phyloP scores from a whole-genome alignment of 2,113 vertebrate genomes.

The Geococcyx californianus region DNA sequence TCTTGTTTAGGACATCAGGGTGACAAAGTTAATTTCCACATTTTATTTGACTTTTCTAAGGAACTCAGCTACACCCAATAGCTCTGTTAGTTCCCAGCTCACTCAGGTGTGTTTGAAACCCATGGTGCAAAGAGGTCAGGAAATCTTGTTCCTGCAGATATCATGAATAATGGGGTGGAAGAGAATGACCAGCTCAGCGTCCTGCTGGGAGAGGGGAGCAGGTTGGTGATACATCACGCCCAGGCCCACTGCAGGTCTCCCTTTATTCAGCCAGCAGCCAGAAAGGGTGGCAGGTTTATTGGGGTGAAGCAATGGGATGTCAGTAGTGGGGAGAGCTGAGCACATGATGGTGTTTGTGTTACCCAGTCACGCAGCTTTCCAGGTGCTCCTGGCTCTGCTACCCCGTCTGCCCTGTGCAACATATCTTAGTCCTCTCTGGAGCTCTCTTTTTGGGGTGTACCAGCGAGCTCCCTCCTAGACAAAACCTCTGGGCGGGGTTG shows the following conservation, averaged over 20 bases:
- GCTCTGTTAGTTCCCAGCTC: background rate
- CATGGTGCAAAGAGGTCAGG: background rate
- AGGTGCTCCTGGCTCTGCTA: background rate
- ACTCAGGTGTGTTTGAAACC: background rate
- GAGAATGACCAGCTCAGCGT: background rate
- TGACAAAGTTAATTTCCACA: background rate
- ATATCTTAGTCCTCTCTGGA: background rate
- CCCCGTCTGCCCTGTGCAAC: rapidly evolving
- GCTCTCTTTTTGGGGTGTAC: background rate
- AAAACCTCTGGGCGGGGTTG: background rate
- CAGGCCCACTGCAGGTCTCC: background rate
- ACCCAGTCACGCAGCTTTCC: background rate
- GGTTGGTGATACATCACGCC: background rate
- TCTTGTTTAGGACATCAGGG: background rate
- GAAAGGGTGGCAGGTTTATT: background rate
- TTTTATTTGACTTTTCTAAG: background rate
- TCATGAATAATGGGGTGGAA: background rate
- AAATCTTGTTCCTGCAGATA: background rate
- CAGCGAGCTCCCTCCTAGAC: background rate
- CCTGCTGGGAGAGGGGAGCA: background rate
- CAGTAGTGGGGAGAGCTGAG: background rate
- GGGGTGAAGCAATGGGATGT: background rate
- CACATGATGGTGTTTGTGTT: background rate
- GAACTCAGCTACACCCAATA: background rate
- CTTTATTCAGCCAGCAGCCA: background rate